Percentiles rank a stretch among this genome's conserved stretches.
Evolutionary conservation across 2,797 vertebrate species (phyloP).

Genomic region (Sardinella longiceps): DNA sequence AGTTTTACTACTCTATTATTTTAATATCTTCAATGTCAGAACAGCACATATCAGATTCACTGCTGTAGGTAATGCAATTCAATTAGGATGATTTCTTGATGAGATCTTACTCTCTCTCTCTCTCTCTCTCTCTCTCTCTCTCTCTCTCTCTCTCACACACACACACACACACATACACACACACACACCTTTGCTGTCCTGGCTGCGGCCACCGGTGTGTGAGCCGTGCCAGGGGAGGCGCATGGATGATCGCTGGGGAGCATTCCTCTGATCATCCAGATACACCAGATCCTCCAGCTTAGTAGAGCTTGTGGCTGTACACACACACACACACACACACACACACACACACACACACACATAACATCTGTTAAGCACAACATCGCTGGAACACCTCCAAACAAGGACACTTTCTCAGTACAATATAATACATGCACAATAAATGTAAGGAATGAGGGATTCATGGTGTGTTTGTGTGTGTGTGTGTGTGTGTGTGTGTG

Average conservation of each 20-base stretch:
- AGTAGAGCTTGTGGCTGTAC: constrained; percentile 91
- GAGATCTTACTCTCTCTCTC: background rate
- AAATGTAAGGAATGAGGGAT: background rate
- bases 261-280: constrained; percentile 86
- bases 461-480: too few relatives aligned
- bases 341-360: constrained; percentile 40
- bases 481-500: constrained; percentile 35
- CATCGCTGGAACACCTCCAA: background rate
- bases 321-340: constrained; percentile 31
- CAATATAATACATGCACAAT: background rate
- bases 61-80: background rate
- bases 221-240: constrained; percentile 86
- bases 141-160: background rate
- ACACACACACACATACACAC: constrained; percentile 20
- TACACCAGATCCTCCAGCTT: constrained; percentile 93
- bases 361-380: too few relatives aligned
- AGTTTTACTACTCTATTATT: background rate
- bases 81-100: background rate
- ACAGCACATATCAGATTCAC: background rate
- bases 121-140: background rate
- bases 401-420: background rate
- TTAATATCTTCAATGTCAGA: background rate
- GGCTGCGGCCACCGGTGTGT: constrained; percentile 79
- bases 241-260: constrained; percentile 86
- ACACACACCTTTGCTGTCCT: constrained; percentile 84